phyloP scores from a whole-genome alignment of 2,797 vertebrate species.

The Carcharodon carcharias region DNA sequence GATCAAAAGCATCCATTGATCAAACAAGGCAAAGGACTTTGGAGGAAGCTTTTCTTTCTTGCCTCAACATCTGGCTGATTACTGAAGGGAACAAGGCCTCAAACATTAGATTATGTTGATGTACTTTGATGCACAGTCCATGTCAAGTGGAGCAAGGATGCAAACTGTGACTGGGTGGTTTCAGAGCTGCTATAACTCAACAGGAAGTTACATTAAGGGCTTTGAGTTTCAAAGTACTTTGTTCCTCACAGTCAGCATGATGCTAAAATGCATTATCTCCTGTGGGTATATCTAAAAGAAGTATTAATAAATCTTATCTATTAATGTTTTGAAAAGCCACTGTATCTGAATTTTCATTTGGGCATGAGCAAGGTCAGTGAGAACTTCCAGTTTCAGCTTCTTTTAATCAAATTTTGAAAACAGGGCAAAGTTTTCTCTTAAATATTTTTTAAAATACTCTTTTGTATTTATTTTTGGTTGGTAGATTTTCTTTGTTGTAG shows the following conservation, averaged over 20 bases:
- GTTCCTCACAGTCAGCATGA: not conserved
- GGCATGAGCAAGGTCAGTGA: not conserved
- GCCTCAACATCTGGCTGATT: slow-evolving; percentile 62
- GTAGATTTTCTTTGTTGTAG: not conserved
- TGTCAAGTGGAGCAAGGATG: slow-evolving; percentile 49
- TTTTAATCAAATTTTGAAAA: not conserved
- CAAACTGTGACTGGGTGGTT: slow-evolving; percentile 52
- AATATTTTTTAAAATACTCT: not conserved
- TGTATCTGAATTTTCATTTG: not conserved
- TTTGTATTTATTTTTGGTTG: not conserved
- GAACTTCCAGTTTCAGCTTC: not conserved
- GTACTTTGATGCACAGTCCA: slow-evolving; percentile 62
- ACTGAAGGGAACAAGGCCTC: slow-evolving; percentile 56
- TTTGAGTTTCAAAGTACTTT: slow-evolving; percentile 19
- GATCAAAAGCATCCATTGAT: slow-evolving; percentile 73
- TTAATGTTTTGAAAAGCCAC: not conserved
- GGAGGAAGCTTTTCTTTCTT: slow-evolving; percentile 62
- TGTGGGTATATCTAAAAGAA: not conserved
- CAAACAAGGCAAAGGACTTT: slow-evolving; percentile 62
- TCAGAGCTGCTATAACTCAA: slow-evolving; percentile 48
- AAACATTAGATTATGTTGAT: slow-evolving; percentile 55
- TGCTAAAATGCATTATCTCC: not conserved
- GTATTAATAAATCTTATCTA: not conserved
- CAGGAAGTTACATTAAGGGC: not conserved
- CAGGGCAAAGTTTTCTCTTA: not conserved